Evolutionary conservation across 2,888 invertebrate genomes (phyloP).

Genomic region (Cephus spinipes): DNA sequence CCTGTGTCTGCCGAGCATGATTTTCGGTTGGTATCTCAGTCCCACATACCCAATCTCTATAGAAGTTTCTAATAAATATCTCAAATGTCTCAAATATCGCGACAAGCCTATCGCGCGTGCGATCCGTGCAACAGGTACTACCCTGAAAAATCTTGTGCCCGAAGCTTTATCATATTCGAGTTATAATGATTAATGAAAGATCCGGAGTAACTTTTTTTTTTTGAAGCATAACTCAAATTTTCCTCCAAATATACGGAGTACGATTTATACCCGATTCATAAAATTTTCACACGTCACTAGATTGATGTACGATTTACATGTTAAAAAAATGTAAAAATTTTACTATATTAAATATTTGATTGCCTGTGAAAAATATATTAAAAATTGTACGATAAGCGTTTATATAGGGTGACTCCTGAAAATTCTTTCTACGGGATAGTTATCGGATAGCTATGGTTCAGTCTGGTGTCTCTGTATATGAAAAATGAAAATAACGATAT

Average conservation of each 20-base stretch:
- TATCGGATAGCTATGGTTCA: no score
- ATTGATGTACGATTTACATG: no score
- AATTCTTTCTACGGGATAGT: no score
- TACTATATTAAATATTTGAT: no score
- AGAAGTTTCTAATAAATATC: not conserved
- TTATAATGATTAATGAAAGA: not conserved
- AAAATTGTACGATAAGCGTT: no score
- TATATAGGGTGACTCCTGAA: no score
- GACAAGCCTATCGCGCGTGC: not conserved
- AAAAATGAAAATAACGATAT: not conserved
- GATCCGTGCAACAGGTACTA: conserved; percentile 39
- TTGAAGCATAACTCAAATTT: not conserved
- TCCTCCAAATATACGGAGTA: not conserved
- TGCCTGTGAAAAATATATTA: no score
- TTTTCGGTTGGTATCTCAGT: not conserved
- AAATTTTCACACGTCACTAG: no score
- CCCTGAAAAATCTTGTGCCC: not conserved
- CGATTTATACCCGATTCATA: not conserved
- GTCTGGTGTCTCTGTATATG: not conserved
- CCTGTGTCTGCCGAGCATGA: not conserved
- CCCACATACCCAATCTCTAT: not conserved
- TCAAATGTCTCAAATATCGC: not conserved
- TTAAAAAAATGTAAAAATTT: no score
- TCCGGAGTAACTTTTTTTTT: not conserved
- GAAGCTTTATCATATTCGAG: not conserved